Conservation (phyloP, 2,113 vertebrate species). For the Melanocharis versteri region DNA sequence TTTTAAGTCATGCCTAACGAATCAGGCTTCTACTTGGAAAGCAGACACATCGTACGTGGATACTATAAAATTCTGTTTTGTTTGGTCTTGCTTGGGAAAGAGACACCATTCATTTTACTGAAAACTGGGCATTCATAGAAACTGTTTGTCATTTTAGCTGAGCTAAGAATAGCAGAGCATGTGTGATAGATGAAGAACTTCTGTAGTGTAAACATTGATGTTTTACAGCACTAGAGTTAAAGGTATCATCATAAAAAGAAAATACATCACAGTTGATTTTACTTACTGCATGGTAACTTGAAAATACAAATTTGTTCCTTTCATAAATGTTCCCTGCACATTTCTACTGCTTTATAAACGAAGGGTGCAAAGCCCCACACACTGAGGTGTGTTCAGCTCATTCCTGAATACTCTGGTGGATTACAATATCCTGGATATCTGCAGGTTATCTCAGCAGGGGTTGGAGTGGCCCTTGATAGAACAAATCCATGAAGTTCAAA, state of each 20-base stretch:
- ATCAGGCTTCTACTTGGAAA: neutral
- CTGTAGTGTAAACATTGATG: neutral
- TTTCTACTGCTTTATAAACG: neutral
- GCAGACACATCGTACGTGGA: neutral
- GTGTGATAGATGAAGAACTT: neutral
- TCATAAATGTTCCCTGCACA: neutral
- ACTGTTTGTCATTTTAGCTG: neutral
- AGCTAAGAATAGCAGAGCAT: conserved; percentile 37
- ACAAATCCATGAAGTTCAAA: neutral
- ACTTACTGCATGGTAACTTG: neutral
- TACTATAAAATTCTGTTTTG: neutral
- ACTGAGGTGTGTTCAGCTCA: neutral
- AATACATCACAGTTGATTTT: neutral
- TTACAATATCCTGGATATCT: neutral
- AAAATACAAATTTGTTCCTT: neutral
- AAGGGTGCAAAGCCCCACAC: neutral
- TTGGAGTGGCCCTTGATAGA: neutral
- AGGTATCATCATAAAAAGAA: neutral
- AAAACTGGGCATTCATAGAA: conserved; percentile 2
- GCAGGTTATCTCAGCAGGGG: neutral
- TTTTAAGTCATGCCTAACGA: neutral
- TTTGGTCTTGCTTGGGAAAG: neutral
- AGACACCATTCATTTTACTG: neutral
- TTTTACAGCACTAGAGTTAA: neutral
- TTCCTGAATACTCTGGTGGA: neutral